Percentiles rank a stretch among this genome's conserved stretches.
phyloP scores from a whole-genome alignment of 2,797 vertebrate genomes.

The Clarias fuscus region DNA sequence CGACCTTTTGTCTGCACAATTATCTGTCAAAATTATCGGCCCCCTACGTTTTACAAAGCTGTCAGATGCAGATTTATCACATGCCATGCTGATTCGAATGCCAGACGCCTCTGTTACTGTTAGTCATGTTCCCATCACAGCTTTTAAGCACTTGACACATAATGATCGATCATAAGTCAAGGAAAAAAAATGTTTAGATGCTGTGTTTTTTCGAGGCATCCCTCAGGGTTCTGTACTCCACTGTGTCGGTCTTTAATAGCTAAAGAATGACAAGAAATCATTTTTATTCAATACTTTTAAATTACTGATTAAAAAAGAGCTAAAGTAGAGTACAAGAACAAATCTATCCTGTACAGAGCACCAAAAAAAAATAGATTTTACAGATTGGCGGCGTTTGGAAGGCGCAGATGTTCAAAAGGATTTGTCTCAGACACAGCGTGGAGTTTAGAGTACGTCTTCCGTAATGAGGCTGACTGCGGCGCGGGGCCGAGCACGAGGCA shows the following conservation, averaged over 20 bases:
- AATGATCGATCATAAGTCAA: background rate
- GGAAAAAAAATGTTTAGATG: background rate
- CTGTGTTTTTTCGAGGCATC: background rate
- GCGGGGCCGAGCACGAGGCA: background rate
- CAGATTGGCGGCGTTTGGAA: background rate
- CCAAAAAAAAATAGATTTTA: no score
- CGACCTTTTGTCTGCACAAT: background rate
- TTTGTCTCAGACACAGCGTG: background rate
- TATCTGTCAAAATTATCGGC: background rate
- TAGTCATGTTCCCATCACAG: background rate
- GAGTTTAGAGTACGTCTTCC: background rate
- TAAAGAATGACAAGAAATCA: no score
- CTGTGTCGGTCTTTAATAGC: background rate
- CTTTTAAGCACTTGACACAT: background rate
- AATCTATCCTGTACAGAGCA: background rate
- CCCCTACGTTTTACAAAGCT: background rate
- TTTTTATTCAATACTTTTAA: no score
- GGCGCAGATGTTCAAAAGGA: background rate
- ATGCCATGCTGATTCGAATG: background rate
- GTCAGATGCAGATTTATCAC: background rate
- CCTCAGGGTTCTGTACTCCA: background rate
- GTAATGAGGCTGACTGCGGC: conserved; percentile 8
- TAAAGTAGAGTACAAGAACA: background rate
- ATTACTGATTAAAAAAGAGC: background rate
- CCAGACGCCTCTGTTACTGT: background rate